These are phyloP conservation scores for Perca schrenkii DNA, from an alignment of 2,113 vertebrate genomes.

Conservation along the genomic window DNA sequence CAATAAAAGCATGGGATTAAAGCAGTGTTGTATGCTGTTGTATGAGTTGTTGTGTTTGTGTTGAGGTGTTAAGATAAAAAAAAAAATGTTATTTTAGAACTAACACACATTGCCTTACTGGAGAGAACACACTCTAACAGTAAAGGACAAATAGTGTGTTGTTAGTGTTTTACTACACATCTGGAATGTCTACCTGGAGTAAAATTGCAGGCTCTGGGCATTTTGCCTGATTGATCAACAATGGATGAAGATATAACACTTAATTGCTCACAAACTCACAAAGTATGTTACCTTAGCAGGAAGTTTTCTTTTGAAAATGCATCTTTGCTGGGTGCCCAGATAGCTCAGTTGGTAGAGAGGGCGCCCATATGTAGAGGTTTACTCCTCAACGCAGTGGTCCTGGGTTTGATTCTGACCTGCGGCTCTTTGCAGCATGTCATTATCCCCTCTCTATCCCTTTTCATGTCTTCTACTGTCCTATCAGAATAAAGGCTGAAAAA, in stretches of 20 bases:
- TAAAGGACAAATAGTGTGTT: constrained; percentile 31
- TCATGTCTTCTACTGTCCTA: no score
- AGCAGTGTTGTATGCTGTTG: background rate
- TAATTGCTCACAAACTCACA: background rate
- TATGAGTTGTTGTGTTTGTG: constrained; percentile 7
- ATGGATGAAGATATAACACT: background rate
- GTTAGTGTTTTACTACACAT: constrained; percentile 26
- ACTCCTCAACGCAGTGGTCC: no score
- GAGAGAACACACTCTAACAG: constrained; percentile 33
- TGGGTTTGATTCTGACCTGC: no score
- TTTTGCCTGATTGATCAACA: constrained; percentile 6
- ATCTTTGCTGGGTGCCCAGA: background rate
- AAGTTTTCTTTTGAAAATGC: constrained; percentile 11
- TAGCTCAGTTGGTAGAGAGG: no score
- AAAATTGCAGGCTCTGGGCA: background rate
- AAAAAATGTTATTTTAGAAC: constrained; percentile 16
- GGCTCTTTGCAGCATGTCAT: no score
- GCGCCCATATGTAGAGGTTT: no score
- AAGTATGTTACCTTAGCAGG: background rate
- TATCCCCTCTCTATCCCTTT: no score
- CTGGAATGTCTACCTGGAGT: constrained; percentile 11
- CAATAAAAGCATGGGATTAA: constrained; percentile 36
- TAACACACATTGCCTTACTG: constrained; percentile 15
- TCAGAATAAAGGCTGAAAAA: no score
- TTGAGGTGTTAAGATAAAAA: constrained; percentile 20